A percentile compares a stretch with the other conserved stretches of the same genome.
Evolutionary conservation across 2,888 invertebrate species (phyloP).

Genomic region (Megamerina dolium): DNA sequence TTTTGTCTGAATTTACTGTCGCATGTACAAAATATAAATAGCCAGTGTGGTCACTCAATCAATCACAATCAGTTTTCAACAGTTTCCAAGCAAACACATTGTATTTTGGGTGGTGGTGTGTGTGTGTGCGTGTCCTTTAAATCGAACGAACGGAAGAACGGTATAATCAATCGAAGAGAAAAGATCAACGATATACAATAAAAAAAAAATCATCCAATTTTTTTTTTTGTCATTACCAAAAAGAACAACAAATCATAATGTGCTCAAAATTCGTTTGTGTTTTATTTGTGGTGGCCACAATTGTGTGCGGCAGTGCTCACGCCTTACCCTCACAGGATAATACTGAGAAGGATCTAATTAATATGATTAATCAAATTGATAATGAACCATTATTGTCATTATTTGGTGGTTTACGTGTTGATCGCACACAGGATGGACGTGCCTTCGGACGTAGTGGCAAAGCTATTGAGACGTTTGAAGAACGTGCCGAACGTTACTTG

Average conservation of each 20-base stretch:
- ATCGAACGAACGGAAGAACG: not conserved
- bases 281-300: constrained; percentile 41
- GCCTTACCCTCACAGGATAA: constrained; percentile 45
- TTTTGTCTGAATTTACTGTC: constrained; percentile 7
- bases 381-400: constrained; percentile 45
- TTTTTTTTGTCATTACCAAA: constrained; percentile 1
- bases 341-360: constrained; percentile 49
- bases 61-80: constrained; percentile 47
- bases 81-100: constrained; percentile 38
- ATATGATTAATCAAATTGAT: constrained; percentile 51
- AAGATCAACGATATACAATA: constrained; percentile 13
- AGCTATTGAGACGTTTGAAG: constrained; percentile 47
- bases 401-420: constrained; percentile 49
- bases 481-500: constrained; percentile 51
- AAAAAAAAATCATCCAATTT: constrained; percentile 12
- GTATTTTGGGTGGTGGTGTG: constrained; percentile 32
- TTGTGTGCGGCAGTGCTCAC: constrained; percentile 33
- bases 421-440: constrained; percentile 44
- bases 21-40: constrained; percentile 38
- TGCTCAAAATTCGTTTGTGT: constrained; percentile 45
- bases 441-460: constrained; percentile 36
- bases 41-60: constrained; percentile 40
- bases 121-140: constrained; percentile 1
- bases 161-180: constrained; percentile 19
- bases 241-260: constrained; percentile 32